Conservation (phyloP, 1,140 invertebrate species). For the Wiebesia pumilae region DNA sequence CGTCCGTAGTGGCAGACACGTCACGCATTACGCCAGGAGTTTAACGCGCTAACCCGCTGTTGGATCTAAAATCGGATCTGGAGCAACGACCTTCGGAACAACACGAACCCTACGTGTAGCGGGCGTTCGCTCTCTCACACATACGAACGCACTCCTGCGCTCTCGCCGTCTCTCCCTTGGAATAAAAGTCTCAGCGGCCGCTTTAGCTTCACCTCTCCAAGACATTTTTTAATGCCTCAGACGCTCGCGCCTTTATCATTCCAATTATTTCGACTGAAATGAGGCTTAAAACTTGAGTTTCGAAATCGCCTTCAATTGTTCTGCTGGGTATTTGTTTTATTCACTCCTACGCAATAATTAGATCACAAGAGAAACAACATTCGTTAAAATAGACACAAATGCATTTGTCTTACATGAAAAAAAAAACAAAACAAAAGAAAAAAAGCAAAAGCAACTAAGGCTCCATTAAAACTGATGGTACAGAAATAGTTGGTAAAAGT, state of each 20-base stretch:
- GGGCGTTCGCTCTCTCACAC: conserved; percentile 13
- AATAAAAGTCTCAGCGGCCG: conserved; percentile 29
- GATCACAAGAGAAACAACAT: neutral
- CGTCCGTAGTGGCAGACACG: conserved; percentile 57
- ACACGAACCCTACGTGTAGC: conserved; percentile 63
- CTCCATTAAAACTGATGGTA: neutral
- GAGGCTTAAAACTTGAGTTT: neutral
- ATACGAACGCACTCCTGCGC: neutral
- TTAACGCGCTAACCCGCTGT: conserved; percentile 52
- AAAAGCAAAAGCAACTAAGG: neutral
- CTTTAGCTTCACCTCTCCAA: neutral
- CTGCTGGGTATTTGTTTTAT: neutral
- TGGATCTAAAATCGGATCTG: conserved; percentile 74
- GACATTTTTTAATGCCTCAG: conserved; percentile 5
- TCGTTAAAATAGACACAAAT: neutral
- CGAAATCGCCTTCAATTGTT: neutral
- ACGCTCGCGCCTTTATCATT: neutral
- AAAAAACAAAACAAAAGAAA: neutral
- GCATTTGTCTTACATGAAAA: no score
- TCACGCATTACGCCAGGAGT: conserved; percentile 51
- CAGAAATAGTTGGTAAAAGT: neutral
- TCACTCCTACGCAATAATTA: neutral
- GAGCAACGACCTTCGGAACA: conserved; percentile 74
- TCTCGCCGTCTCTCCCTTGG: neutral
- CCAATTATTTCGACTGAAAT: neutral